Base-by-base conservation (phyloP, 2,113 vertebrate genomes). In the Herpailurus yagouaroundi region DNA sequence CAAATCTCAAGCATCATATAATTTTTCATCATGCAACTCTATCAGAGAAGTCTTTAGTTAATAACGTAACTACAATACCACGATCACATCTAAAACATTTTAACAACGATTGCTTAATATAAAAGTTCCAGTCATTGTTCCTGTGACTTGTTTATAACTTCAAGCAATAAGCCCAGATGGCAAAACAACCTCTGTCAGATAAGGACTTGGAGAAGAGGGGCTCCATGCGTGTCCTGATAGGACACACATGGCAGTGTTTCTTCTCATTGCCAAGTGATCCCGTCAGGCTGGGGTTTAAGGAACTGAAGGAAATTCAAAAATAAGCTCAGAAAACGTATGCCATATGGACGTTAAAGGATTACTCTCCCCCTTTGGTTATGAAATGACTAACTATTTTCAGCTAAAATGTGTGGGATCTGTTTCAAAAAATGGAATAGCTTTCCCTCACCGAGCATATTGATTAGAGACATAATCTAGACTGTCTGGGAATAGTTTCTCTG, bases 291-390 rank as follows among this genome's bases (percentile, higher is more conserved):
- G 16, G 50, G 76, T 38, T 94, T 55, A 93, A 81, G 84, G 64
- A 86, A 89, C 81, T 55, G 19, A 96, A 93, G 57, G 33, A 0
- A 6, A 97, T 60, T 76, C 80, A 74, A 77, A 94, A 77, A 88
- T 95, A 97, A 97, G 74, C 88, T 79, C 10, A 4, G 18, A 84
- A 97, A 97, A 73, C 83, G 12, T 33, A 94, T 82, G 18, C 71
- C 6, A 94, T 23, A 92, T 80, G 91, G 94, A 93, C 87, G 94
- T 91, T 97, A 97, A 97, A 94, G 89, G 52, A 92, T 93, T 84
- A 91, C 68, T 74, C 69, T 95, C 94, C 80, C 93, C 95, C 98
- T 98, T 98, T 95, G 92, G 95, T 95, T 94, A 97, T 80, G 97
- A 94, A 86, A 95, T 96, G 93, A 97, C 96, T 96, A 95, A 93